Percentiles rank a stretch among this genome's conserved stretches.
These are phyloP conservation scores for Anguilla rostrata DNA, from an alignment of 2,113 vertebrate species.

Conservation along the genomic window DNA sequence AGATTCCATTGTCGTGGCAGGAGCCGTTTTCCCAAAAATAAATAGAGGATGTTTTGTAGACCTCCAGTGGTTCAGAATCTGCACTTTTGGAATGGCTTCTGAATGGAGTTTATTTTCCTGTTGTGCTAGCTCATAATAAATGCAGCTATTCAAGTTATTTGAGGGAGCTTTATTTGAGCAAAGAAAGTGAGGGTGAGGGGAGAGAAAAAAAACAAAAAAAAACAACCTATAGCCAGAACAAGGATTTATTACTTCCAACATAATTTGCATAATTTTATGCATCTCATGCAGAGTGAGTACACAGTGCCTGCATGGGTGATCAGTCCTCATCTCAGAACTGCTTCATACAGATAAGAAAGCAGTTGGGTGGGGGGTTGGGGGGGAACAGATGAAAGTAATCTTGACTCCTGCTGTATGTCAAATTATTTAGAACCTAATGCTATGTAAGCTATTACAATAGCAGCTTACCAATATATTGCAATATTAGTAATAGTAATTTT, in stretches of 20 bases:
- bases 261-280: slow-evolving; percentile 75
- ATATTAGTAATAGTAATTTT: slow-evolving; percentile 29
- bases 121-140: slow-evolving; percentile 46
- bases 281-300: slow-evolving; percentile 62
- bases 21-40: background rate
- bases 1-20: background rate
- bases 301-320: slow-evolving; percentile 66
- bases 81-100: slow-evolving; percentile 38
- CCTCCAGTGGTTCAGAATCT: slow-evolving; percentile 26
- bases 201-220: background rate
- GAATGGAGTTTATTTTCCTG: slow-evolving; percentile 25
- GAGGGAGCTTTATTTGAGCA: slow-evolving; percentile 46
- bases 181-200: slow-evolving; percentile 32
- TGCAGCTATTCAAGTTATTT: slow-evolving; percentile 41
- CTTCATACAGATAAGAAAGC: slow-evolving; percentile 61
- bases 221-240: slow-evolving; percentile 49
- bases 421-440: slow-evolving; percentile 59
- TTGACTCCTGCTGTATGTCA: slow-evolving; percentile 58
- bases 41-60: background rate
- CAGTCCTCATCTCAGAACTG: slow-evolving; percentile 67
- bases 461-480: slow-evolving; percentile 32
- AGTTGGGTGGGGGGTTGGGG: slow-evolving; percentile 18
- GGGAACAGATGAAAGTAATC: slow-evolving; percentile 58
- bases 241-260: slow-evolving; percentile 64
- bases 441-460: slow-evolving; percentile 42